Evolutionary conservation across 2,797 vertebrate genomes (phyloP), one percentile per base, ranked within the genome.

Genomic region (Acrossocheilus wenchowensis): DNA sequence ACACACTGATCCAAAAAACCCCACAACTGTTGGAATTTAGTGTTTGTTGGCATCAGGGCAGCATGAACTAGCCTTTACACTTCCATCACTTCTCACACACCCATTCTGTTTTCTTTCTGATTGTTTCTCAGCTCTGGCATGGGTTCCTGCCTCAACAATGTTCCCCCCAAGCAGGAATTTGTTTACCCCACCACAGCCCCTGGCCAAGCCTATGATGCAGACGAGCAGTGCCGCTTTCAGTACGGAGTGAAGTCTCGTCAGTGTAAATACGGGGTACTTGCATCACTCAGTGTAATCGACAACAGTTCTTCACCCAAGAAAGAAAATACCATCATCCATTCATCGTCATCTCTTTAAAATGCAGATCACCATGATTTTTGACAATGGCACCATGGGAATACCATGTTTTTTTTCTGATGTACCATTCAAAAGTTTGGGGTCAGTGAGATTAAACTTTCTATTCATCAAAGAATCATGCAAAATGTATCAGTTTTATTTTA

Each of bases 181-280:
- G 92, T 97, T 89, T 99, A 99, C 92, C 98, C 98, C 1, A 99
- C 98, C 0, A 97, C 97, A 82, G 98, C 98, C 0, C 98, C 98
- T 0, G 98, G 98, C 79, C 98, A 99, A 93, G 97, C 96, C 66
- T 99, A 99, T 1, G 97, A 99, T 1, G 98, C 98, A 0, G 98
- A 99, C 0, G 98, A 99, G 79, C 98, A 99, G 89, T 99, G 98
- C 90, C 97, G 98, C 62, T 98, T 99, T 95, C 98, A 99, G 94
- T 98, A 99, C 73, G 98, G 98, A 90, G 95, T 99, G 94, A 97
- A 98, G 95, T 99, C 98, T 87, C 97, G 98, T 92, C 98, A 99
- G 94, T 99, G 98, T 96, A 99, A 99, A 99, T 99, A 99, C 90
- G 97, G 98, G 96, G 98, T 99, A 97, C 96, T 83, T 73, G 57